Percentiles rank a stretch among this genome's conserved stretches.
Conservation (phyloP, 2,797 vertebrate genomes). For the Enteromius afrohamiltoni region DNA sequence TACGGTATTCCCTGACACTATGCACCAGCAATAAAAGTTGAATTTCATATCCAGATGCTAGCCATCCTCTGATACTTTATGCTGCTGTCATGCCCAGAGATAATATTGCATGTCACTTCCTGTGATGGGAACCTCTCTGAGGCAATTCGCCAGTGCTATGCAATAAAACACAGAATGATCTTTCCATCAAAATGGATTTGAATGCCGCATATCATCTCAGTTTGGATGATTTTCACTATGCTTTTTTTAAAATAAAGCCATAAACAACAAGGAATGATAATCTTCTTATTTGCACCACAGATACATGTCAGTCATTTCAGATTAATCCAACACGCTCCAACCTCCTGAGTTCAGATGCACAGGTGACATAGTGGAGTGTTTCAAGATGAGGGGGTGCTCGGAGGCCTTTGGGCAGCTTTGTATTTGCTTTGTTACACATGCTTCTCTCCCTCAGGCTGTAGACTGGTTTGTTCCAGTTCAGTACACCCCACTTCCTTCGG, state of each 20-base stretch:
- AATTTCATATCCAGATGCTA: conserved; percentile 69
- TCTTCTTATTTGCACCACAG: conserved; percentile 20
- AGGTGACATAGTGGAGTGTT: conserved; percentile 35
- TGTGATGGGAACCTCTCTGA: conserved; percentile 38
- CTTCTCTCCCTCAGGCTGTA: conserved; percentile 53
- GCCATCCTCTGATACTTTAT: conserved; percentile 55
- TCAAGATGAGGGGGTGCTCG: conserved; percentile 1
- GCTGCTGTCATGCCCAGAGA: conserved; percentile 46
- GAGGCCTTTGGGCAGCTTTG: conserved; percentile 48
- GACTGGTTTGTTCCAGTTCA: conserved; percentile 64
- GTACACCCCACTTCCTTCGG: conserved; percentile 60
- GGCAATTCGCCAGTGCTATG: conserved; percentile 10
- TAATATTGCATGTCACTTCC: conserved; percentile 47
- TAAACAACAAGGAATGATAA: conserved; percentile 12
- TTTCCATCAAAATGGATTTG: conserved; percentile 24
- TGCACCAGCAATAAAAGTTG: conserved; percentile 65
- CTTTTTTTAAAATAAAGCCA: conserved; percentile 20
- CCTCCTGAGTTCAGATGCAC: conserved; percentile 27
- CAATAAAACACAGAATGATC: conserved; percentile 24
- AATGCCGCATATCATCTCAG: conserved; percentile 13
- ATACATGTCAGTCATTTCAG: conserved; percentile 4
- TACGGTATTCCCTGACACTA: conserved; percentile 51
- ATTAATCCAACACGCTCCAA: background rate
- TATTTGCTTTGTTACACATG: conserved; percentile 55
- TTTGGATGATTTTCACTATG: background rate